Base-by-base conservation (phyloP, 1,140 invertebrate species). In the Hycleus cichorii region DNA sequence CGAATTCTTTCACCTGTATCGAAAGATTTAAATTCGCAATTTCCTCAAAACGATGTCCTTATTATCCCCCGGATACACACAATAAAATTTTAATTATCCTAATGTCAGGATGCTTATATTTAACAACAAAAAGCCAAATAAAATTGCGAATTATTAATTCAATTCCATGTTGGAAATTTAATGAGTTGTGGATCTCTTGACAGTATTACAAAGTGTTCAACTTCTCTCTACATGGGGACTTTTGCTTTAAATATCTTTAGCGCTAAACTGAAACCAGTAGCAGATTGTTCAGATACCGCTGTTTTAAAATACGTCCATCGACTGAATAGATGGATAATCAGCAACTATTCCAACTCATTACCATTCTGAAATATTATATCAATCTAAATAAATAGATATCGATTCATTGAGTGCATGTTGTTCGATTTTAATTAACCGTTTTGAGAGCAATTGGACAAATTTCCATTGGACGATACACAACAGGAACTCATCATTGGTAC, bases 131-230 rank as follows among this genome's bases (percentile, higher is more conserved):
- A 7, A 32, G 3, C 4, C 32, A 32, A 32, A 32, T 32, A 32
- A 4, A 32, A 32, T 32, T 32, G 32, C 3, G 32, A 32, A 32
- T 32, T 32, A 32, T 32, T 32, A 32, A 32, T 32, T 32, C 32
- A 4, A 32, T 32, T 32, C 7, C 32, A 32, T 32, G 32, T 32
- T 32, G 32, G 32, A 18, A 18, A 32, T 32, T 32, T 32, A 32
- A 32, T 32, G 32, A 32, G 32, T 5, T 9, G 47, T 32, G 47
- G 39, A 12, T 26, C 11, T n/a, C 42, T 46, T 46, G 51, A 46
- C 51, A 53, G 51, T 42, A 53, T 53, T 53, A 55, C 52, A 55
- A 55, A 55, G 44, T 55, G 52, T 32, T 43, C 49, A 39, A 24
- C 44, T 32, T 44, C 9, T 45, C 11, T 25, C 12, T n/a, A 26